Evolutionary conservation across 2,888 invertebrate species (phyloP), one percentile per base, ranked within the genome.

Genomic region (Eilema depressum): DNA sequence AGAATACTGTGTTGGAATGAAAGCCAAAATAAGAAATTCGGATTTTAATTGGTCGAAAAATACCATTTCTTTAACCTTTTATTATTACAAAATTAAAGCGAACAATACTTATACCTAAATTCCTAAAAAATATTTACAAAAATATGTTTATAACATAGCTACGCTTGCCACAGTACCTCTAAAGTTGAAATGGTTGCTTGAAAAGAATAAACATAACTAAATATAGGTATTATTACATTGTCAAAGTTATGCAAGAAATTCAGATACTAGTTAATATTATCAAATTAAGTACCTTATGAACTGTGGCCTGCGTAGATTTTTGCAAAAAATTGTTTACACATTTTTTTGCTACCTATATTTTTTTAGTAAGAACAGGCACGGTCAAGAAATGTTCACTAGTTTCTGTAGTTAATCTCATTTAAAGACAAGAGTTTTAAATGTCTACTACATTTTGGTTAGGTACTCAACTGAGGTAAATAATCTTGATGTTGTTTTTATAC

Each of bases 11-110:
- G 17, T 17, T 63, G 2, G 17, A 66, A 74, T 65, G 37, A 79
- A 75, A 78, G 64, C 72, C 64, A 67, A 20, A 11, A 69, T 69
- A 47, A 28, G 78, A 84, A 87, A 88, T 88, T 87, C 87, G 88
- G 86, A 83, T 88, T 87, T 87, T 86, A 79, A 82, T 87, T 88
- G 88, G 87, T 88, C 88, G 83, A 86, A 86, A 86, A 85, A 87
- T 85, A 86, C 77, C 65, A 75, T 79, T 81, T 78, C 75, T 80
- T 75, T 75, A 69, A 75, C 74, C 72, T 68, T 56, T 23, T 33
- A 28, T 61, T 61, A 53, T 56, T 68, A 68, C 20, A 62, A 30
- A 68, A 68, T 71, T 75, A 75, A 61, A 71, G 60, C 63, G 59
- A 68, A 76, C 60, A 76, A 71, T 73, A 69, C 61, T 71, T 12